Evolutionary conservation across 2,113 vertebrate genomes (phyloP), one percentile per base, ranked within the genome.

Genomic region (Melanocharis versteri): DNA sequence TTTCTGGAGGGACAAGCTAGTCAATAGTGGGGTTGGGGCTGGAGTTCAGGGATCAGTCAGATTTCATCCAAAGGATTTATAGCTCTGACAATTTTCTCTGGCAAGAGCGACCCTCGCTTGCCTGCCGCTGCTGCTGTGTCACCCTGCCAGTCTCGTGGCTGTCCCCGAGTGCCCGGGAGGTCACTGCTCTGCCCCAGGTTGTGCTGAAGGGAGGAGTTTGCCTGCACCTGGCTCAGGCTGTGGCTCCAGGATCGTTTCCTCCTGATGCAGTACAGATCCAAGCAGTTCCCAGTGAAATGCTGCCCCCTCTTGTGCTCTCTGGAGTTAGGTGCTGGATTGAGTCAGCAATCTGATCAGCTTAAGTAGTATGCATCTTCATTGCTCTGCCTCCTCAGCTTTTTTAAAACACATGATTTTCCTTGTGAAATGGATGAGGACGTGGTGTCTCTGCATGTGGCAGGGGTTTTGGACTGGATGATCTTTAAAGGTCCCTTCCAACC

Each of bases 271-370:
- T n/a, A 5, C 22, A 64, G 57, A 60, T 45, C 75, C 21, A 19
- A 56, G 79, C 56, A 24, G 64, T 95, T 96, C 51, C 60, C 37
- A 9, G 83, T n/a, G 94, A 87, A 90, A 90, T 93, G 72, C 96
- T 93, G 95, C 96, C 96, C 94, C 60, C 94, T 92, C 64, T 61
- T 83, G 95, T 80, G 92, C 88, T 68, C 56, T 76, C 53, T 79
- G 88, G 27, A 21, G 24, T 58, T 44, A 51, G 18, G 16, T 24
- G n/a, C 66, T 65, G 60, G 31, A 39, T 2, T 50, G 66, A 73
- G 40, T 27, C 33, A 2, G 1, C 4, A 4, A 81, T 48, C 58
- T 20, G 26, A 16, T 44, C 13, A 15, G 26, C 2, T 66, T 33
- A 24, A 70, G 37, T 8, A 13, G 15, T 3, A 4, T 23, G 24